Evolutionary conservation across 2,888 invertebrate species (phyloP), one percentile per base, ranked within the genome.

Genomic region (Branchellion lobata): DNA sequence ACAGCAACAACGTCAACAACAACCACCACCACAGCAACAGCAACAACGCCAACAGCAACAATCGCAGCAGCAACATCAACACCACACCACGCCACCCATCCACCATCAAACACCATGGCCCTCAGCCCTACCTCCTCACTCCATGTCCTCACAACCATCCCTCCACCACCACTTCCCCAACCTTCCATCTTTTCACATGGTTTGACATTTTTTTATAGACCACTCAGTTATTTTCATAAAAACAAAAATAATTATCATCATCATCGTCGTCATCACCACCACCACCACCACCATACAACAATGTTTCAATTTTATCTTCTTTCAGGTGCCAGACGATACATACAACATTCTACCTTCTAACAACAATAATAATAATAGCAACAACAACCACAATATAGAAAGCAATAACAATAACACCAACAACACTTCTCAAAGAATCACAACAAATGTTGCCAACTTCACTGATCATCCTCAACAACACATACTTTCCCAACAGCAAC

Each of bases 181-280:
- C 24, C 61, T n/a, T 57, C 61, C 61, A 3, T 57, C 61, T 5
- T 57, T 57, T n/a, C 61, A 57, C 61, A 18, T 57, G 61, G 61
- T 57, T 3, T 18, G 61, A 14, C 61, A 14, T 24, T n/a, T 57
- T 8, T 40, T 40, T 14, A 40, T 14, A 5, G 14, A 8, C 40
- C 40, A 40, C 14, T 40, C 40, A 40, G 40, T 8, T 40, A 8
- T 40, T 40, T 40, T 40, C n/a, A n/a, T n/a, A n/a, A n/a, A n/a
- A n/a, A n/a, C n/a, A n/a, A n/a, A n/a, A n/a, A n/a, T n/a, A n/a
- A n/a, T n/a, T n/a, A n/a, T n/a, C n/a, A n/a, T n/a, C n/a, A n/a
- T n/a, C n/a, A n/a, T n/a, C n/a, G n/a, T n/a, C n/a, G n/a, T n/a
- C n/a, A n/a, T n/a, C n/a, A n/a, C n/a, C n/a, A n/a, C n/a, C n/a